Evolutionary conservation across 2,113 vertebrate genomes (phyloP), one percentile per base, ranked within the genome.

Genomic region (Oncorhynchus clarkii): DNA sequence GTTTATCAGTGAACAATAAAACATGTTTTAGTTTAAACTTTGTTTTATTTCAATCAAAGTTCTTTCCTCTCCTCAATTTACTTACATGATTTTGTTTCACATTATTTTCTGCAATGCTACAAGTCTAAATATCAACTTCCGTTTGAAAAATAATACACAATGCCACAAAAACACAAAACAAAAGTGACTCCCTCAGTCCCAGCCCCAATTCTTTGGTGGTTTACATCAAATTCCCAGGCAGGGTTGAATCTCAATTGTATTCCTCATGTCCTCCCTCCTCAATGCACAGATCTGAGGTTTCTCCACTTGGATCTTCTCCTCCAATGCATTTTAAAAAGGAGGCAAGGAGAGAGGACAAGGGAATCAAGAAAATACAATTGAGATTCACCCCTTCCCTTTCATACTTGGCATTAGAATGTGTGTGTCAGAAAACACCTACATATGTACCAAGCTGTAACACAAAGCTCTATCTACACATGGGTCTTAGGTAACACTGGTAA

Each of bases 101-200:
- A 66, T 68, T 89, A 86, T 87, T 89, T 90, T 90, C 90, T 92
- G 92, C 87, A 82, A 75, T 83, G 90, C 91, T 93, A 93, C 92
- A 91, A 90, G 85, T 87, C 70, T 82, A 85, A 80, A 70, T 93
- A 85, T 92, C 27, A 88, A 86, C 92, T 90, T 84, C 76, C 12
- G 6, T 68, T 68, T 31, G 13, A 68, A 68, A 27, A 20, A 20
- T 27, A 57, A 64, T 70, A 49, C 81, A 85, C 79, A 85, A 68
- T 45, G 75, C 84, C 84, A 90, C 86, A 84, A 78, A 79, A 74
- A 86, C 84, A 86, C 48, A 84, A 88, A 89, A 86, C 59, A 86
- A 84, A 59, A 26, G n/a, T 5, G 9, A 62, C 13, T 5, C 39
- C 39, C 39, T 54, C 12, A 18, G 51, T 14, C 51, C 4, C 49